phyloP scores from a whole-genome alignment of 2,113 vertebrate species.

The Antechinus flavipes region DNA sequence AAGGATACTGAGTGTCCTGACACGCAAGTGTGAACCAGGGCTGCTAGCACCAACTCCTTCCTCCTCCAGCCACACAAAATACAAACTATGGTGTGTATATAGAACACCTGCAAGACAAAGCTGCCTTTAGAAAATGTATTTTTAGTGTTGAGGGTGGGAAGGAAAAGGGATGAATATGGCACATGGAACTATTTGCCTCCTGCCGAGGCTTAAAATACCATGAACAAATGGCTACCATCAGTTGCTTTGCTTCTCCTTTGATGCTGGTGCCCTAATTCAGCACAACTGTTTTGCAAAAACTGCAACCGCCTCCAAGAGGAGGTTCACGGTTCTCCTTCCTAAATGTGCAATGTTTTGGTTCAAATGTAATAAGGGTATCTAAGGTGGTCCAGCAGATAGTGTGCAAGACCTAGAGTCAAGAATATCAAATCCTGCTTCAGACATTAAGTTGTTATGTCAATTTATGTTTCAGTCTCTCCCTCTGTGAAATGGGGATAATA shows the following conservation, averaged over 20 bases:
- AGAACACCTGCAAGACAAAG: slow-evolving; percentile 38
- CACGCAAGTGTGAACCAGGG: slow-evolving; percentile 21
- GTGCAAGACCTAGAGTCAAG: background rate
- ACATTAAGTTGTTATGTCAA: background rate
- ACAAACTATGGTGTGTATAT: slow-evolving; percentile 27
- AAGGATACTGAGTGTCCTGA: slow-evolving; percentile 15
- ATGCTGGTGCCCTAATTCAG: background rate
- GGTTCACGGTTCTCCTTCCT: background rate
- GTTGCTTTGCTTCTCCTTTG: slow-evolving; percentile 25
- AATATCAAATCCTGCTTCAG: background rate
- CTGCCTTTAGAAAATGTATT: slow-evolving; percentile 4
- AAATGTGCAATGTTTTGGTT: slow-evolving; percentile 4
- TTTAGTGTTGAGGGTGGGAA: slow-evolving; percentile 33
- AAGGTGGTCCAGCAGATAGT: background rate
- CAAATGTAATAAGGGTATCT: background rate
- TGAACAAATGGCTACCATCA: slow-evolving; percentile 5
- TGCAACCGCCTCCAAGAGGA: background rate
- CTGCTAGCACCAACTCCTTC: slow-evolving; percentile 43
- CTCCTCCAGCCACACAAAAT: slow-evolving; percentile 36
- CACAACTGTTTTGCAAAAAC: background rate
- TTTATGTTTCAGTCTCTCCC: background rate
- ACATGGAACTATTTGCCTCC: background rate
- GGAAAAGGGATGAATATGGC: slow-evolving; percentile 4
- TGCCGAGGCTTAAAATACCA: background rate
- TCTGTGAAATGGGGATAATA: background rate